phyloP scores from a whole-genome alignment of 2,113 vertebrate species.

The Leiothrix lutea region DNA sequence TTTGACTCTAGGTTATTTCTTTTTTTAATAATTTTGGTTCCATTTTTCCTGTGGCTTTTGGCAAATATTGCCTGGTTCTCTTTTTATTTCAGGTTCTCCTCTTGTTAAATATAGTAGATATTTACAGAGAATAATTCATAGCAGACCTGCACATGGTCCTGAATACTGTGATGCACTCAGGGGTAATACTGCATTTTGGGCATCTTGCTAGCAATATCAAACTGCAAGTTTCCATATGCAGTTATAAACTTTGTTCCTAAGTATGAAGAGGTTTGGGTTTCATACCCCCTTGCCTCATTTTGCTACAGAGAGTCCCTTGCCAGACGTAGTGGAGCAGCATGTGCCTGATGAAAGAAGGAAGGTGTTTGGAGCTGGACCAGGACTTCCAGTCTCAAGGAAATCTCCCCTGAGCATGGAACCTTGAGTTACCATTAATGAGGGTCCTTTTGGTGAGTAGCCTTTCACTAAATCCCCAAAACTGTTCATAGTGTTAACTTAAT shows the following conservation, averaged over 20 bases:
- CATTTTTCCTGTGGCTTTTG: neutral
- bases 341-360: neutral
- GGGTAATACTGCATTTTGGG: neutral
- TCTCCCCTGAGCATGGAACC: neutral
- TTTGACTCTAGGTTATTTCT: neutral
- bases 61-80: neutral
- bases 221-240: neutral
- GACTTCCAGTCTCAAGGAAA: neutral
- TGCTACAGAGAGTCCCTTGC: neutral
- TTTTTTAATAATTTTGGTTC: neutral
- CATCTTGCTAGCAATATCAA: neutral
- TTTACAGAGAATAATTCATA: slow-evolving; percentile 42
- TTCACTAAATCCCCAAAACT: neutral
- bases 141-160: neutral
- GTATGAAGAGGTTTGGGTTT: neutral
- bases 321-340: neutral
- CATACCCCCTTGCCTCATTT: neutral
- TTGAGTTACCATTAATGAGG: neutral
- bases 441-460: neutral
- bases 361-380: accelerated
- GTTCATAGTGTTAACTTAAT: neutral
- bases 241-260: neutral
- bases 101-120: slow-evolving; percentile 7
- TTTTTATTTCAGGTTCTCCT: neutral
- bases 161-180: neutral